Percentiles rank a stretch among this genome's conserved stretches.
phyloP scores from a whole-genome alignment of 1,140 invertebrate species.

The Heliconius himera region DNA sequence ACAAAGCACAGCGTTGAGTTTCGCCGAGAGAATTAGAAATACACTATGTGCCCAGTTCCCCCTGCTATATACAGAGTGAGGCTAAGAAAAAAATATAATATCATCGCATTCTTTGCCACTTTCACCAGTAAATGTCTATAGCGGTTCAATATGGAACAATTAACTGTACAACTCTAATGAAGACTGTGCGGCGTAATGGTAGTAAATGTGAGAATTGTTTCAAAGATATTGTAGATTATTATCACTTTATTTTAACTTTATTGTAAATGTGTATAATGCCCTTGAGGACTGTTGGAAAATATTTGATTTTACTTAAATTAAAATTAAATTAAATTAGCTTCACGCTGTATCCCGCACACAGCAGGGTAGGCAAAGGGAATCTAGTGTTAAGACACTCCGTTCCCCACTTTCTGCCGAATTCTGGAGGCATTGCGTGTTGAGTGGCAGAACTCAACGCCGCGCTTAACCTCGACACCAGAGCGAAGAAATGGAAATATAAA shows the following conservation, averaged over 20 bases:
- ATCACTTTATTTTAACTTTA: not conserved
- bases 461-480: too few species aligned
- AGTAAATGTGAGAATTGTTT: constrained; percentile 2
- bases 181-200: not conserved
- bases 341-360: too few species aligned
- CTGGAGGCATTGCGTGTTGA: too few species aligned
- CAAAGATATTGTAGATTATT: not conserved
- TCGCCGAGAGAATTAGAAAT: not conserved
- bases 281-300: not conserved
- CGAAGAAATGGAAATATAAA: too few species aligned
- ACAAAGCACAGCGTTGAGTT: too few species aligned
- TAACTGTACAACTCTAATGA: not conserved
- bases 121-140: constrained; percentile 4
- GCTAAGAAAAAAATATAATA: not conserved
- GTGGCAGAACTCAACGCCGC: too few species aligned
- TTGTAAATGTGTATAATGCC: not conserved
- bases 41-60: not conserved
- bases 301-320: too few species aligned
- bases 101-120: constrained; percentile 11
- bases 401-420: too few species aligned
- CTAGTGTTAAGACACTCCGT: too few species aligned
- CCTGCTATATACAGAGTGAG: not conserved
- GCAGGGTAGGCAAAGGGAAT: too few species aligned
- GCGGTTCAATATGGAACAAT: constrained; percentile 17
- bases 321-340: too few species aligned